These are phyloP conservation scores for Tridacna crocea DNA, from an alignment of 2,888 invertebrate genomes.

Conservation along the genomic window DNA sequence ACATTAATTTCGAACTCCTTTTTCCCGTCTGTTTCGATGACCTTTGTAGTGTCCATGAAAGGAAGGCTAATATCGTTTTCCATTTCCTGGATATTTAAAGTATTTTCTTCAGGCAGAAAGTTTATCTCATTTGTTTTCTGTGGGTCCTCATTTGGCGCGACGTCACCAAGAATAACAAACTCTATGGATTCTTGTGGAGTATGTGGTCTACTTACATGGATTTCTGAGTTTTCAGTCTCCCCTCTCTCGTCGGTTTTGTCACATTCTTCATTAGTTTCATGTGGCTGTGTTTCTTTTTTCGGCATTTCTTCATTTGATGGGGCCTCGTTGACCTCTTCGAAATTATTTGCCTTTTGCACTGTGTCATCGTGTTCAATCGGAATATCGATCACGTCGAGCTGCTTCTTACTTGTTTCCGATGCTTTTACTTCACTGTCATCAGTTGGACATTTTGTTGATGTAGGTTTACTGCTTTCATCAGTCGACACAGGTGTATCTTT, in stretches of 20 bases:
- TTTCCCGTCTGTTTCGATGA: background rate
- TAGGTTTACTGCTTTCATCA: background rate
- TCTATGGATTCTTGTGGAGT: too few species aligned
- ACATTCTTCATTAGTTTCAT: too few species aligned
- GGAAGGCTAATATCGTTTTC: background rate
- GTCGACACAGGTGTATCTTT: background rate
- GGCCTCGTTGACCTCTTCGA: background rate
- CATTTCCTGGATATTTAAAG: background rate
- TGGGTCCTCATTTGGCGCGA: too few species aligned
- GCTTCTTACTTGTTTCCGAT: background rate
- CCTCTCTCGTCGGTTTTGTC: too few species aligned
- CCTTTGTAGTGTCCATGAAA: background rate
- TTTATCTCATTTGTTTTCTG: background rate
- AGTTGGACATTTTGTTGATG: background rate
- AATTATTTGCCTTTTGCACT: background rate
- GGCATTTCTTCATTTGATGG: background rate
- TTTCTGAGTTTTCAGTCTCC: too few species aligned
- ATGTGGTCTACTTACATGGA: too few species aligned
- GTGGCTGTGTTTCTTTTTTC: background rate
- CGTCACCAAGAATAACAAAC: too few species aligned
- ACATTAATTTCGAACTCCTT: background rate
- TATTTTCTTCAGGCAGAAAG: background rate
- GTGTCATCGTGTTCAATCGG: slow-evolving; percentile 4
- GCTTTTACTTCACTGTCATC: background rate
- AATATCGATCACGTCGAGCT: background rate